These are phyloP conservation scores for Alcedo atthis DNA, from an alignment of 2,797 vertebrate genomes.

Conservation along the genomic window DNA sequence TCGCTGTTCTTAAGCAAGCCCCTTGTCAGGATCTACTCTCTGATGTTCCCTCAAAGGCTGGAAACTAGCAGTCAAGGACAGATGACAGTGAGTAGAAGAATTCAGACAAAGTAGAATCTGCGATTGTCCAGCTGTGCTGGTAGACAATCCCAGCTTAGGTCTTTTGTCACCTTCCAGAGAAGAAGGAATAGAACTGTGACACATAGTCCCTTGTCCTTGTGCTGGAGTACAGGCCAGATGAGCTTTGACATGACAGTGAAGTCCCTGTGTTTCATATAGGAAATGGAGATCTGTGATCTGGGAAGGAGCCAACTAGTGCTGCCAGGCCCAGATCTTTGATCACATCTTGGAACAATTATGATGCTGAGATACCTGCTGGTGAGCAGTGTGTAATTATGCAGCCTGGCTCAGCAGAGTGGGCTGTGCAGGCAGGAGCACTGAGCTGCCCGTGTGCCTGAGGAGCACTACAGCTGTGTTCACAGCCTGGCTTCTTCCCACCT, in stretches of 20 bases:
- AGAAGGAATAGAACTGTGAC: not conserved
- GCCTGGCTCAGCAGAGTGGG: not conserved
- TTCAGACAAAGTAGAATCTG: not conserved
- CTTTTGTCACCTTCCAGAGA: not conserved
- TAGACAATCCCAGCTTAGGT: not conserved
- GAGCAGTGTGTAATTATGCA: rapidly evolving
- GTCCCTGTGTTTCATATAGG: not conserved
- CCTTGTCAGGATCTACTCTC: not conserved
- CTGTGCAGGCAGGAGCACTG: not conserved
- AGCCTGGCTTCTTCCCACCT: not conserved
- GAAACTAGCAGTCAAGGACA: not conserved
- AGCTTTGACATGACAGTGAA: not conserved
- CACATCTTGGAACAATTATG: rapidly evolving
- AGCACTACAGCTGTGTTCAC: rapidly evolving
- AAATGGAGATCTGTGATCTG: not conserved
- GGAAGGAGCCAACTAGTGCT: not conserved
- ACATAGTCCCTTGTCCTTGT: not conserved
- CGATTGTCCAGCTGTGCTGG: not conserved
- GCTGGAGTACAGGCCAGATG: not conserved
- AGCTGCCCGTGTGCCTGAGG: not conserved
- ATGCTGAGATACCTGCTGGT: not conserved
- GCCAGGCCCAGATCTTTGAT: not conserved
- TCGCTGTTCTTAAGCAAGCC: not conserved
- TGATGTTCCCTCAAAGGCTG: not conserved
- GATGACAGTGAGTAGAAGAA: not conserved